Percentiles rank a stretch among this genome's conserved stretches.
Conservation (phyloP, 2,888 invertebrate genomes). For the Eupithecia subfuscata region DNA sequence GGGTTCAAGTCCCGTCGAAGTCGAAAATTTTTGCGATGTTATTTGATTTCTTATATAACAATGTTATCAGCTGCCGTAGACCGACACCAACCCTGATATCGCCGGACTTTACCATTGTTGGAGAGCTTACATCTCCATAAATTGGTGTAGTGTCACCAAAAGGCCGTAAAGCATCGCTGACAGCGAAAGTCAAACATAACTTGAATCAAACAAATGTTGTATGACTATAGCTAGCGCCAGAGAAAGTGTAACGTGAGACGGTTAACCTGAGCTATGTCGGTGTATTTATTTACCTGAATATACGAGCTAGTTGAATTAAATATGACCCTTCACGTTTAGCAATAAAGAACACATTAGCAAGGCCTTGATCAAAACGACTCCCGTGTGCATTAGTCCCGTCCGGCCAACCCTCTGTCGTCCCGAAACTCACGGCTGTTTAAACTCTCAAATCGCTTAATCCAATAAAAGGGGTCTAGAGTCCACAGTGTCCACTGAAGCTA, state of each 20-base stretch:
- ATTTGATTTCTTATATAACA: too few species aligned
- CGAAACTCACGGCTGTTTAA: conserved; percentile 67
- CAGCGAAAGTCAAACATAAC: conserved; percentile 44
- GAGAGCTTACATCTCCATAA: conserved; percentile 28
- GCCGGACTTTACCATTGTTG: conserved; percentile 24
- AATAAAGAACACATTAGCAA: conserved; percentile 47
- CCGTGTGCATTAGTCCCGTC: conserved; percentile 60
- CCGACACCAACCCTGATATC: conserved; percentile 45
- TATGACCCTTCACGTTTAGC: conserved; percentile 40
- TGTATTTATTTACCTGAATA: conserved; percentile 46
- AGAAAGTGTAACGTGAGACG: conserved; percentile 55
- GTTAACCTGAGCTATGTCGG: conserved; percentile 51
- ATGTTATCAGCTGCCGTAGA: conserved; percentile 62
- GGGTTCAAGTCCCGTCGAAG: too few species aligned
- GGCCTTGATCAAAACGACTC: conserved; percentile 46
- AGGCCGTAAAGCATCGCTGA: conserved; percentile 34
- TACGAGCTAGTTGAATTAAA: conserved; percentile 39
- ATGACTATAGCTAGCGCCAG: conserved; percentile 36
- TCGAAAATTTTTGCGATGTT: too few species aligned
- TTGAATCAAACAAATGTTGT: conserved; percentile 38
- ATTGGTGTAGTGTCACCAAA: conserved; percentile 1
- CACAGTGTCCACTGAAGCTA: conserved; percentile 61
- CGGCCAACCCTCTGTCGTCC: conserved; percentile 62
- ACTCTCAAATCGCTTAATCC: conserved; percentile 78
- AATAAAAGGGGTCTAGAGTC: conserved; percentile 64